Evolutionary conservation across 2,797 vertebrate species (phyloP), one percentile per base, ranked within the genome.

Genomic region (Sparidentex hasta): DNA sequence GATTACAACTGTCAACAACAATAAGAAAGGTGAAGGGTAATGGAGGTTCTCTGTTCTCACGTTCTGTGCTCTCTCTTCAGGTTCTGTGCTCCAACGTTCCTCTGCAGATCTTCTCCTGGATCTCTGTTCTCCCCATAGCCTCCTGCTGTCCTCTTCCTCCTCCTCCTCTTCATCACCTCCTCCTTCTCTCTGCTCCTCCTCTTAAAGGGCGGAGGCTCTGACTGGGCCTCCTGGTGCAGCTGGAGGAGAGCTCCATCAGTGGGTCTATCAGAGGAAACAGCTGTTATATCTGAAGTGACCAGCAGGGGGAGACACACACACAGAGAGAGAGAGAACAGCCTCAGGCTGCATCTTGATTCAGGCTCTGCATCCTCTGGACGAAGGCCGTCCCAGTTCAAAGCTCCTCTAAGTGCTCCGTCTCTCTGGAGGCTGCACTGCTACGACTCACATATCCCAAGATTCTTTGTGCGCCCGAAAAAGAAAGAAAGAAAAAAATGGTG

Each of bases 41-140:
- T 7, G 12, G 20, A 46, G 46, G 43, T 44, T 23, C 51, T 23
- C 51, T 5, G n/a, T n/a, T 52, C 68, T 78, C 44, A 82, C 84
- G 29, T 0, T 29, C 46, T 74, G 21, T 5, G 11, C n/a, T 54
- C 65, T 56, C 21, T 59, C 20, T 9, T 27, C 18, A 14, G 18
- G 63, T 18, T 71, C 57, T 33, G 63, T 6, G 27, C 55, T 27
- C 52, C 59, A 17, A 7, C 20, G 7, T 27, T 67, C 48, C 23
- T 67, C 44, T 11, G 38, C 11, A 52, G 38, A 20, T 18, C 1
- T 9, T 54, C 54, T 64, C 7, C 12, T 43, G 58, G 77, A 11
- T 74, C 55, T 25, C 13, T 47, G 67, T 89, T 87, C 69, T 85
- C 84, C 23, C 76, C 38, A 41, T 12, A 23, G 41, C 25, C n/a